Evolutionary conservation across 2,797 vertebrate species (phyloP).

Genomic region (Rhyacichthys aspro): DNA sequence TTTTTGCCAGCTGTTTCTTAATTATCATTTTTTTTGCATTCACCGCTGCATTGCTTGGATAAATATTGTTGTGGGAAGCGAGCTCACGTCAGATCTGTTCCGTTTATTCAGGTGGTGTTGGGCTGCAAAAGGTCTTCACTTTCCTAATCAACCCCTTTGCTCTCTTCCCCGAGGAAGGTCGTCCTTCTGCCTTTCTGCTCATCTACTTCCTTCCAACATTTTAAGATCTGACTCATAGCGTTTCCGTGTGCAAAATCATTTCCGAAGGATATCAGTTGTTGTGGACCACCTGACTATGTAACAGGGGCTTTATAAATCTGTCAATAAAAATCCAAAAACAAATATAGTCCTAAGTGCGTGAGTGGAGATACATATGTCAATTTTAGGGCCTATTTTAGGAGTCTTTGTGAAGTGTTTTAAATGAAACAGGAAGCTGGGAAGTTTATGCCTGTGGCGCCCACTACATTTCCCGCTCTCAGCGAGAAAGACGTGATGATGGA

Average conservation of each 20-base stretch:
- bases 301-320: constrained; percentile 2
- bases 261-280: constrained; percentile 13
- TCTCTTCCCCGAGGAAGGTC: constrained; percentile 37
- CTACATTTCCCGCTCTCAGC: constrained; percentile 54
- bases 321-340: constrained; percentile 17
- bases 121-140: constrained; percentile 45
- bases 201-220: constrained; percentile 54
- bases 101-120: constrained; percentile 65
- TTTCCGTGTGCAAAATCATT: constrained; percentile 22
- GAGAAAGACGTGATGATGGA: constrained; percentile 54
- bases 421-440: constrained; percentile 78
- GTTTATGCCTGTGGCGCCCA: constrained; percentile 68
- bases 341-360: constrained; percentile 64
- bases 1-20: neutral
- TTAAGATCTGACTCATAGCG: constrained; percentile 47
- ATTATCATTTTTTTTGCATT: constrained; percentile 21
- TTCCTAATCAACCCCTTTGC: constrained; percentile 62
- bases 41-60: constrained; percentile 29
- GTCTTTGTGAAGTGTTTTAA: constrained; percentile 78
- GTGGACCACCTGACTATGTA: constrained; percentile 4
- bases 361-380: constrained; percentile 67
- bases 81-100: constrained; percentile 68
- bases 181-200: constrained; percentile 44
- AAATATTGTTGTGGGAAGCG: constrained; percentile 51
- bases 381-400: constrained; percentile 77